Evolutionary conservation across 2,888 invertebrate species (phyloP), one percentile per base, ranked within the genome.

Genomic region (Hermaeophaga mercurialis): DNA sequence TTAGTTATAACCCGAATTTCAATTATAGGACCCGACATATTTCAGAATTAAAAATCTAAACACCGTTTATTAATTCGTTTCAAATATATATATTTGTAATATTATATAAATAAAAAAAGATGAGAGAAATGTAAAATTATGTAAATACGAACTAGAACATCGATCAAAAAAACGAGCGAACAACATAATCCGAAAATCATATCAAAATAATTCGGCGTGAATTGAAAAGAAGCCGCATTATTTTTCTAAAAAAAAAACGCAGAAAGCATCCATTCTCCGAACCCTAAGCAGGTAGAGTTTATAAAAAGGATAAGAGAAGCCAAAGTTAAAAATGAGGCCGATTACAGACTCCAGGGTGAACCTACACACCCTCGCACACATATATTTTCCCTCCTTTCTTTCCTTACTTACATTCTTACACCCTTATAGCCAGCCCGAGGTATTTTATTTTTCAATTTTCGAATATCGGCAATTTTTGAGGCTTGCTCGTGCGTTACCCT

Each of bases 241-340:
- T 52, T 52, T 52, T 43, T 33, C 34, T 17, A 43, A 52, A n/a
- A n/a, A n/a, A n/a, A n/a, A 52, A 34, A 43, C 52, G 43, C 22
- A 43, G 38, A 52, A 52, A 24, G 17, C 34, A 12, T 52, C 43
- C 43, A 43, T 34, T 52, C 52, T 34, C 26, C 26, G 31, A 44
- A 22, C 34, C 24, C 52, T 44, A 34, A 52, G 52, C 44, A 52
- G 52, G 52, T 52, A 52, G 49, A 62, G 63, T 68, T 66, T 66
- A 67, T 68, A 68, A 68, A 65, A 53, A 54, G 67, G 66, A 66
- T 69, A 65, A 66, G 65, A 54, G 61, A 54, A 45, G 60, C 61
- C 60, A 52, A 60, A 64, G 70, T 71, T 71, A 71, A 70, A 71
- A 71, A 71, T 71, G 71, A 67, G 68, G 50, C 64, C 70, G 69